Conservation (phyloP, 2,888 invertebrate species). For the Melitaea athalia region DNA sequence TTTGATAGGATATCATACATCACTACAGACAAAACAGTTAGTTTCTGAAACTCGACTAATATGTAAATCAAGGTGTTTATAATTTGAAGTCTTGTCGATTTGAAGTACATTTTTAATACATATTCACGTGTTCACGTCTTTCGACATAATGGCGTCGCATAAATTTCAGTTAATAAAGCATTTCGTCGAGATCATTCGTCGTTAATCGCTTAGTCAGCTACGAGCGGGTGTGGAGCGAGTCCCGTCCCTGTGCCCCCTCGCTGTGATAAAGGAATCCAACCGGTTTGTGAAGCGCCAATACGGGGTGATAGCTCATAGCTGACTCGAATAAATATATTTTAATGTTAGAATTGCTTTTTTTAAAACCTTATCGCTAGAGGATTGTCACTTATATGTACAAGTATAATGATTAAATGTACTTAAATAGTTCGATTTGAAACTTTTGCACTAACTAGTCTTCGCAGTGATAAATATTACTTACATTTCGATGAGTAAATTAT, state of each 20-base stretch:
- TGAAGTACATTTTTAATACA: not conserved
- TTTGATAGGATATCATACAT: too few relatives aligned
- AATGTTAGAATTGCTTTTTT: slow-evolving; percentile 21
- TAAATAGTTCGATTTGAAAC: too few relatives aligned
- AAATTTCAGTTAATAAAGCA: not conserved
- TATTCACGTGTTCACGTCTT: not conserved
- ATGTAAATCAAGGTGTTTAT: too few relatives aligned
- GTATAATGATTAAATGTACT: not conserved
- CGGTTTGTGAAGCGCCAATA: slow-evolving; percentile 22
- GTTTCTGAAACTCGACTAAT: too few relatives aligned
- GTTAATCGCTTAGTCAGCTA: slow-evolving; percentile 28
- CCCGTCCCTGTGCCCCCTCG: slow-evolving; percentile 18
- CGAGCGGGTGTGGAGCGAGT: slow-evolving; percentile 21
- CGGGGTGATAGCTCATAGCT: slow-evolving; percentile 21
- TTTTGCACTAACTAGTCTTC: too few relatives aligned
- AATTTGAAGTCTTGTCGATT: too few relatives aligned
- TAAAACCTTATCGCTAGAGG: not conserved
- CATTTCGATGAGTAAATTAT: too few relatives aligned
- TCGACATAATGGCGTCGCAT: not conserved
- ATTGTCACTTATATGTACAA: not conserved
- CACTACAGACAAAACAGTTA: too few relatives aligned
- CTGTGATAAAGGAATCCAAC: slow-evolving; percentile 20
- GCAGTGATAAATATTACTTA: too few relatives aligned
- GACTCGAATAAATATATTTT: slow-evolving; percentile 21
- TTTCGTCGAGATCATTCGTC: slow-evolving; percentile 18